Evolutionary conservation across 2,797 vertebrate species (phyloP).

Genomic region (Oreortyx pictus): DNA sequence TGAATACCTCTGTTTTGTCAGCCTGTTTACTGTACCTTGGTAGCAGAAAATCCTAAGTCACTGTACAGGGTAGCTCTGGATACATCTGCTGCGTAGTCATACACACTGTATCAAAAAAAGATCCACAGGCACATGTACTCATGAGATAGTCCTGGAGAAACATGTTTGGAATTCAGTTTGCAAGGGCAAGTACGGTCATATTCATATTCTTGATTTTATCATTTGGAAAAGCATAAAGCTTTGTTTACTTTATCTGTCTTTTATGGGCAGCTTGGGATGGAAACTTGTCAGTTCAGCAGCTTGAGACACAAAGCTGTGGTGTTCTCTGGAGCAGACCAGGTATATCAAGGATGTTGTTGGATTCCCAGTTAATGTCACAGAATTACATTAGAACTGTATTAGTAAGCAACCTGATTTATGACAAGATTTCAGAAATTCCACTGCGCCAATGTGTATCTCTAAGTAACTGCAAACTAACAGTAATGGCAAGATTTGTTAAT

Average conservation of each 20-base stretch:
- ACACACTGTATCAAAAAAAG: neutral
- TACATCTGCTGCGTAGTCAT: neutral
- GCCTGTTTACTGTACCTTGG: neutral
- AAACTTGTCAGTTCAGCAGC: neutral
- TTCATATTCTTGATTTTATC: neutral
- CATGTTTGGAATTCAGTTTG: neutral
- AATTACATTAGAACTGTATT: neutral
- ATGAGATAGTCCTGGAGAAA: neutral
- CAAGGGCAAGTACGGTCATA: neutral
- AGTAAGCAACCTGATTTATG: neutral
- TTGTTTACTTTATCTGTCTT: neutral
- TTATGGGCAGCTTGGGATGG: neutral
- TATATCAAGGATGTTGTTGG: too few species aligned
- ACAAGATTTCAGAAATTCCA: neutral
- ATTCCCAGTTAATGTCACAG: neutral
- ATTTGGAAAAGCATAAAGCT: neutral
- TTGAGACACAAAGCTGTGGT: neutral
- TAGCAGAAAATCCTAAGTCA: neutral
- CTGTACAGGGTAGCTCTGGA: neutral
- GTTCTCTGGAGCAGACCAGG: neutral
- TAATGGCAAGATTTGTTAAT: neutral
- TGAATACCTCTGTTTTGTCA: neutral
- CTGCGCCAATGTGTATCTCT: neutral
- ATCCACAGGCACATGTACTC: rapidly evolving
- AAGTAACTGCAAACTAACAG: neutral